Evolutionary conservation across 2,888 invertebrate species (phyloP), one percentile per base, ranked within the genome.

Genomic region (Acanthosepion lycidas): DNA sequence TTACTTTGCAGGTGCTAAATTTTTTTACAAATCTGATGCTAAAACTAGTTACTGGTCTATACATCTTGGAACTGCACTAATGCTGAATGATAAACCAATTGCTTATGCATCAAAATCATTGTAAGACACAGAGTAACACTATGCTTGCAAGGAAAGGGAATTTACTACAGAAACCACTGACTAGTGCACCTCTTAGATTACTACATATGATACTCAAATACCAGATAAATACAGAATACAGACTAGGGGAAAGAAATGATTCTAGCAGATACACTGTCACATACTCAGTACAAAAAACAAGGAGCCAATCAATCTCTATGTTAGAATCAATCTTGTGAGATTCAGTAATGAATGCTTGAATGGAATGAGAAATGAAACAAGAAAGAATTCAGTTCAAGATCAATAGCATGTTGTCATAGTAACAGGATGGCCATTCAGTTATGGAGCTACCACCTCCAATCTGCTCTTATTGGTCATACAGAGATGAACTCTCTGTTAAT

Each of bases 61-160:
- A 28, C 64, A 64, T 6, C 95, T 95, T 53, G 95, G 95, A 51
- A 95, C 95, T 78, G 95, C 95, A 20, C 95, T 95, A 9, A 94
- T 94, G 12, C 95, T 95, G 59, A 93, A 95, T 6, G 95, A 94
- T 20, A 94, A 94, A 92, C 95, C 95, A 51, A 94, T 95, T 23
- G 42, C 42, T 42, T 42, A 3, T 42, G 42, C 42, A 42, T 42
- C 3, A 42, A 42, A 95, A 95, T 26, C 95, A 94, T 91, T 95
- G 94, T 8, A 1, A 42, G 42, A 42, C 42, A 42, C 42, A 42
- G 42, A 42, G 42, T 42, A 1, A 42, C 42, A 42, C 95, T 95
- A 95, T 94, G 95, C 95, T 18, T 94, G 95, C 55, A 96, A 95
- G 6, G 95, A 95, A 93, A 94, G 95, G 49, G 95, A 96, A 93